Conservation (phyloP, 1,140 invertebrate species). For the Drosophila pruinosa region DNA sequence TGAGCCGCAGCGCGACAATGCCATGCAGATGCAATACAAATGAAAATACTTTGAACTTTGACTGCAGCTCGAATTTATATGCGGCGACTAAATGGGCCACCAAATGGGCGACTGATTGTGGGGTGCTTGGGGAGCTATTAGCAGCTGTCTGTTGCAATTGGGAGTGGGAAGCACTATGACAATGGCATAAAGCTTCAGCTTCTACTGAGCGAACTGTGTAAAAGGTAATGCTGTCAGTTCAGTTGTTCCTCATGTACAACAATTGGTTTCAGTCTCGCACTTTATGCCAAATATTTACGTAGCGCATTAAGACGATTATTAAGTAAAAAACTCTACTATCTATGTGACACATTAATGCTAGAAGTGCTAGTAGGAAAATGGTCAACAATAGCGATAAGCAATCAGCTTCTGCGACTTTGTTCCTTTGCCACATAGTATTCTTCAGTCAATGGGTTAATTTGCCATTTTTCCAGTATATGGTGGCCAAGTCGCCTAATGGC, state of each 20-base stretch:
- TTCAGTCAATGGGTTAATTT: too few relatives aligned
- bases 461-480: background rate
- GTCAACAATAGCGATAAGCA: slow-evolving; percentile 10
- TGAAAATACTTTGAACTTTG: slow-evolving; percentile 66
- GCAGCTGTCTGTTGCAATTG: slow-evolving; percentile 29
- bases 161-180: background rate
- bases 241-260: too few relatives aligned
- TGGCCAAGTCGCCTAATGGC: background rate
- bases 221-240: too few relatives aligned
- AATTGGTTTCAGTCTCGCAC: background rate
- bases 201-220: background rate
- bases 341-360: slow-evolving; percentile 41
- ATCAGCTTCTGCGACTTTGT: background rate
- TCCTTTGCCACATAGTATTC: too few relatives aligned
- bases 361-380: slow-evolving; percentile 10
- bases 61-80: slow-evolving; percentile 37
- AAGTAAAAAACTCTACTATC: background rate
- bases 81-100: background rate
- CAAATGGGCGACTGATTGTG: background rate
- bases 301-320: slow-evolving; percentile 4
- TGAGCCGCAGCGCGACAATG: slow-evolving; percentile 19
- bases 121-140: slow-evolving; percentile 42
- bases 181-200: too few relatives aligned
- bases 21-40: slow-evolving; percentile 8
- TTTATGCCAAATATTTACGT: slow-evolving; percentile 33